These are phyloP conservation scores for Drosophila birchii DNA, from an alignment of 2,888 invertebrate species.

Conservation along the genomic window DNA sequence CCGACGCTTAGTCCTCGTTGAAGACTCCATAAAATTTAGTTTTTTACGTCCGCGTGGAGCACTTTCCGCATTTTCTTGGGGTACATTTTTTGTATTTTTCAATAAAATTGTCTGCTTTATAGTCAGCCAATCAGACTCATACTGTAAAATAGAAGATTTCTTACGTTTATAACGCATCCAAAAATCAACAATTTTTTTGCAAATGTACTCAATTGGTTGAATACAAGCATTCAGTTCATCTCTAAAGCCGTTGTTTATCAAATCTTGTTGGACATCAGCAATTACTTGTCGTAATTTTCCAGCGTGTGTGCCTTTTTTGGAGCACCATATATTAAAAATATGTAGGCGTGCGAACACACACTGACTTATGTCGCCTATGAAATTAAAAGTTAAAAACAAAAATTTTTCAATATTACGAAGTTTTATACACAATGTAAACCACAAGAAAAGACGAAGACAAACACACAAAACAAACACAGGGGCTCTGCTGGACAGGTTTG, in stretches of 20 bases:
- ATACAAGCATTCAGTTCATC: conserved; percentile 1
- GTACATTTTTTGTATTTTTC: too few species aligned
- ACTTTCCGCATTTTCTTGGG: background rate
- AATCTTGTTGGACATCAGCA: conserved; percentile 25
- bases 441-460: background rate
- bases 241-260: conserved; percentile 6
- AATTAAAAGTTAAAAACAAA: conserved; percentile 22
- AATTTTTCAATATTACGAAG: conserved; percentile 15
- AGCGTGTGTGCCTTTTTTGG: too few species aligned
- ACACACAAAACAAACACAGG: conserved; percentile 2
- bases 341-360: conserved; percentile 15
- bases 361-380: conserved; percentile 15
- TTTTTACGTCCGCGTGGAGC: conserved; percentile 21
- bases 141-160: conserved; percentile 13
- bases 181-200: conserved; percentile 14
- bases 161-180: conserved; percentile 9
- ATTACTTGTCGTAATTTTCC: conserved; percentile 2
- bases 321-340: conserved; percentile 8
- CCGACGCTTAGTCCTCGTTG: conserved; percentile 12
- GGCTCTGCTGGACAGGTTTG: conserved; percentile 18
- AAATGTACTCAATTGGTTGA: conserved; percentile 14
- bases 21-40: conserved; percentile 19
- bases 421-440: conserved; percentile 11
- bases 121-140: conserved; percentile 22
- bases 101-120: conserved; percentile 14